phyloP scores from a whole-genome alignment of 2,113 vertebrate genomes.

The Sceloporus undulatus region DNA sequence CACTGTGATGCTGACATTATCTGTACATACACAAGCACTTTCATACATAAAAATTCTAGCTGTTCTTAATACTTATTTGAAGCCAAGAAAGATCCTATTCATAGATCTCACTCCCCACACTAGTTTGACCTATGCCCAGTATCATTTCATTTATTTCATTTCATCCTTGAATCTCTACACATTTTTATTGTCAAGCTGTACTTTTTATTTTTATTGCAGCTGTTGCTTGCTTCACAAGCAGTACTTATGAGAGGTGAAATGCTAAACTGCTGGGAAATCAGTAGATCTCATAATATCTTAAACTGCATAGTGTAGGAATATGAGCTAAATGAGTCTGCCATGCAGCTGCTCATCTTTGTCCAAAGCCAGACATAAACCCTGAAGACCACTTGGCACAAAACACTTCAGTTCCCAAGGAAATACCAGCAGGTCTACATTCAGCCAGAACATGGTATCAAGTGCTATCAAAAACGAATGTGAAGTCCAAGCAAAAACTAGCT shows the following conservation, averaged over 20 bases:
- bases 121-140: not conserved
- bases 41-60: not conserved
- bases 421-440: not conserved
- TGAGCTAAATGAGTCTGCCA: not conserved
- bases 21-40: not conserved
- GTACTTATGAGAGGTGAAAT: not conserved
- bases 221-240: slow-evolving; percentile 2
- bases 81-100: not conserved
- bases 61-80: not conserved
- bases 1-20: not conserved
- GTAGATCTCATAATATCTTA: not conserved
- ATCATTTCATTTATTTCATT: not conserved
- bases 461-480: not conserved
- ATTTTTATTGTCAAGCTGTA: not conserved
- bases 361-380: not conserved
- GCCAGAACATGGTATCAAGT: not conserved
- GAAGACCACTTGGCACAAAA: not conserved
- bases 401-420: not conserved
- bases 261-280: not conserved
- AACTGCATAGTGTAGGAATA: not conserved
- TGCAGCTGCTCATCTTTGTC: not conserved
- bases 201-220: not conserved
- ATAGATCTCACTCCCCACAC: not conserved
- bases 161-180: not conserved
- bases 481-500: not conserved